Conservation (phyloP, 2,113 vertebrate genomes). For the Turdus rufiventris region DNA sequence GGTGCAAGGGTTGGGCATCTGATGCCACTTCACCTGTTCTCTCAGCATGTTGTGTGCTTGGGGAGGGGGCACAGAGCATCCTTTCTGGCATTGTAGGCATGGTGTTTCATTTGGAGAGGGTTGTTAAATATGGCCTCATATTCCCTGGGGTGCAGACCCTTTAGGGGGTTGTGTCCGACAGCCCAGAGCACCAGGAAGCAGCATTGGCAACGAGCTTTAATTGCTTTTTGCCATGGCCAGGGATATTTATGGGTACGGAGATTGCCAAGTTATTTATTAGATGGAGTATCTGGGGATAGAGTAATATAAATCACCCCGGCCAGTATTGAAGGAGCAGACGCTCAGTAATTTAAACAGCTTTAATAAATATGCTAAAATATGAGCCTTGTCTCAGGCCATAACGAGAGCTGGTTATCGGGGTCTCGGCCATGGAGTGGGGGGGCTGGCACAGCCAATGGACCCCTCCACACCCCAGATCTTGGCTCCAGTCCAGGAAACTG, state of each 20-base stretch:
- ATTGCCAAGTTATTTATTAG: slow-evolving; percentile 79
- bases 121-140: background rate
- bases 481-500: accelerated
- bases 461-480: background rate
- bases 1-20: accelerated
- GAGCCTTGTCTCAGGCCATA: slow-evolving; percentile 64
- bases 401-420: slow-evolving; percentile 60
- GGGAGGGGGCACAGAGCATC: background rate
- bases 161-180: background rate
- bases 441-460: background rate
- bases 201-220: slow-evolving; percentile 2
- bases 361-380: slow-evolving; percentile 79
- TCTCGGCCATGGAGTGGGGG: background rate
- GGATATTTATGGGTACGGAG: slow-evolving; percentile 72
- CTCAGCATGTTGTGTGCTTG: accelerated
- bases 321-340: slow-evolving; percentile 71
- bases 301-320: slow-evolving; percentile 74
- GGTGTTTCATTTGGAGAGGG: accelerated
- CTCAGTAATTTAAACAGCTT: slow-evolving; percentile 78
- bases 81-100: accelerated
- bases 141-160: background rate
- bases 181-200: background rate
- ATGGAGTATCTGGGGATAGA: slow-evolving; percentile 72
- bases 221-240: slow-evolving; percentile 63
- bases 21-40: background rate